These are phyloP conservation scores for Achatina immaculata DNA, from an alignment of 1,140 invertebrate species.

Conservation along the genomic window DNA sequence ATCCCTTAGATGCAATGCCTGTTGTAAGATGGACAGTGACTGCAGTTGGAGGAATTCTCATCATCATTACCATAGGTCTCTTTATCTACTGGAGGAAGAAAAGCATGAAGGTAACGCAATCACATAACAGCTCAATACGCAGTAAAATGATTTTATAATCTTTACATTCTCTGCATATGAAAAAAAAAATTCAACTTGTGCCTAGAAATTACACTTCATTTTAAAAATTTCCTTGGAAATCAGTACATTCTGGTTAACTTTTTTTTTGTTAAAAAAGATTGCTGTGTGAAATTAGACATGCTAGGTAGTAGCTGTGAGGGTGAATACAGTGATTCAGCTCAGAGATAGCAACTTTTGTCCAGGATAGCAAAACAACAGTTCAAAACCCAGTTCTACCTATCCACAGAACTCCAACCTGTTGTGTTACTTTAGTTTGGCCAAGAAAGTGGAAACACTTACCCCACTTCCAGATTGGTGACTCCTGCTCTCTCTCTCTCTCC, in stretches of 20 bases:
- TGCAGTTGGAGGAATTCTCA: background rate
- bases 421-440: too few species aligned
- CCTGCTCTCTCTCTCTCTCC: too few species aligned
- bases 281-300: too few species aligned
- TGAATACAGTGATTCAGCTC: too few species aligned
- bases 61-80: background rate
- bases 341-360: too few species aligned
- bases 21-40: background rate
- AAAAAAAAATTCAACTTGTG: background rate
- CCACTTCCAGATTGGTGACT: too few species aligned
- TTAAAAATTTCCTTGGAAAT: background rate
- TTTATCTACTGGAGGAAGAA: constrained; percentile 9
- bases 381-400: too few species aligned
- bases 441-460: too few species aligned
- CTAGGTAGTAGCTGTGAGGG: too few species aligned
- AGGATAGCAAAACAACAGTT: too few species aligned
- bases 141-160: background rate
- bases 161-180: background rate
- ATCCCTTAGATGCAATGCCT: constrained; percentile 4
- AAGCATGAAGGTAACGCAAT: background rate
- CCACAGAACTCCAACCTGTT: too few species aligned
- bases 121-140: background rate
- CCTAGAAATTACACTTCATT: background rate
- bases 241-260: background rate
- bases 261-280: too few species aligned